Evolutionary conservation across 1,140 invertebrate species (phyloP).

Genomic region (Lysiphlebus fabarum): DNA sequence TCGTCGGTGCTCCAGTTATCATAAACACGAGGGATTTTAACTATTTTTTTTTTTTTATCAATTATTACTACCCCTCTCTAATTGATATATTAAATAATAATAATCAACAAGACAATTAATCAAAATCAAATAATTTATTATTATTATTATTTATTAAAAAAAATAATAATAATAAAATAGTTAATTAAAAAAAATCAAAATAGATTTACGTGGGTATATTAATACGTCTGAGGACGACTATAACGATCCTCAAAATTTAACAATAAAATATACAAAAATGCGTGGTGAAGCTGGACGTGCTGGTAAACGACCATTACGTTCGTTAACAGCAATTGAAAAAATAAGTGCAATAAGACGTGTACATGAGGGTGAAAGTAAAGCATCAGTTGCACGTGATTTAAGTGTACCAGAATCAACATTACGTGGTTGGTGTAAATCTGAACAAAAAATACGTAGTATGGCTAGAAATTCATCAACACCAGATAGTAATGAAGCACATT

Average conservation of each 20-base stretch:
- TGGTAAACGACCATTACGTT: constrained; percentile 69
- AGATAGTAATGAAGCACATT: constrained; percentile 52
- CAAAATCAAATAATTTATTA: too few relatives aligned
- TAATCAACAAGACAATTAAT: too few relatives aligned
- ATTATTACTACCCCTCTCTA: too few relatives aligned
- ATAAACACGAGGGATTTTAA: not conserved
- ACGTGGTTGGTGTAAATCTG: constrained; percentile 81
- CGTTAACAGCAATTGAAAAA: constrained; percentile 71
- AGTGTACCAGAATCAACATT: constrained; percentile 79
- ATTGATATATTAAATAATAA: too few relatives aligned
- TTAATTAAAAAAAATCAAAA: not conserved
- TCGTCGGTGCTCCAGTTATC: not conserved
- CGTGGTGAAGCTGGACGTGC: constrained; percentile 38
- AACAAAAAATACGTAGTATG: constrained; percentile 72
- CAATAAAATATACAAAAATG: constrained; percentile 20
- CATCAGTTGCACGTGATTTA: constrained; percentile 75
- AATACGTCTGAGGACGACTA: constrained; percentile 25
- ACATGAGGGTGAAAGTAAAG: constrained; percentile 77
- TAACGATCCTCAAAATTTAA: constrained; percentile 19
- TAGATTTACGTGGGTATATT: constrained; percentile 16
- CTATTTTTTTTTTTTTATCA: too few relatives aligned
- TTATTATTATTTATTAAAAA: too few relatives aligned
- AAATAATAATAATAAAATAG: too few relatives aligned
- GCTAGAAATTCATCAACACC: constrained; percentile 63
- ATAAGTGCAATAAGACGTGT: constrained; percentile 75